Conservation (phyloP, 2,797 vertebrate species). For the Allobates femoralis region DNA sequence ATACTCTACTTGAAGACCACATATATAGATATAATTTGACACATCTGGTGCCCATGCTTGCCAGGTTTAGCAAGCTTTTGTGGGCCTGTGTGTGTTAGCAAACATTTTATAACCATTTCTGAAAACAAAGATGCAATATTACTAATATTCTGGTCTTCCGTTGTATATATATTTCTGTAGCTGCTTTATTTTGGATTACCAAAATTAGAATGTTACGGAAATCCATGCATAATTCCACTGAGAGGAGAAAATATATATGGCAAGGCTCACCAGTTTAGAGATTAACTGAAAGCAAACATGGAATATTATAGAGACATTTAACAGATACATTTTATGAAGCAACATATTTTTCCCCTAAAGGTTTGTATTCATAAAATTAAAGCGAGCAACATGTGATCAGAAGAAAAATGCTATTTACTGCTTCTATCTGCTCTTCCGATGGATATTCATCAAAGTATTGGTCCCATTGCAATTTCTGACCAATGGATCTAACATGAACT, state of each 20-base stretch:
- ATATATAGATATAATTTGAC: constrained; percentile 77
- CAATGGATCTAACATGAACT: no score
- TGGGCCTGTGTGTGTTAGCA: background rate
- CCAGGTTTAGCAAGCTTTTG: constrained; percentile 39
- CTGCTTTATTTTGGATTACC: constrained; percentile 25
- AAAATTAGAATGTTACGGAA: constrained; percentile 14
- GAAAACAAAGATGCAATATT: constrained; percentile 23
- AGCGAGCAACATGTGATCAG: no score
- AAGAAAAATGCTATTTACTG: no score
- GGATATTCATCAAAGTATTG: no score
- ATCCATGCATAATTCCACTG: constrained; percentile 9
- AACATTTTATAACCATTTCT: constrained; percentile 39
- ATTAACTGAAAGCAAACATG: background rate
- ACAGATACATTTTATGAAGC: background rate
- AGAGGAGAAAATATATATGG: constrained; percentile 17
- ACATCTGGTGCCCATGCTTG: constrained; percentile 76
- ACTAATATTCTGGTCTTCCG: background rate
- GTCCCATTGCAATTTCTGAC: no score
- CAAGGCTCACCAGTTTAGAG: background rate
- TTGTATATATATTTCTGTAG: constrained; percentile 25
- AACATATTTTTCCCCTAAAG: background rate
- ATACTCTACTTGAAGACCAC: constrained; percentile 80
- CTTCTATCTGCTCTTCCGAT: no score
- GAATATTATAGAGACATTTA: background rate
- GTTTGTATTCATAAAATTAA: background rate